Conservation (phyloP, 2,888 invertebrate species). For the Dicyrtomina minuta region DNA sequence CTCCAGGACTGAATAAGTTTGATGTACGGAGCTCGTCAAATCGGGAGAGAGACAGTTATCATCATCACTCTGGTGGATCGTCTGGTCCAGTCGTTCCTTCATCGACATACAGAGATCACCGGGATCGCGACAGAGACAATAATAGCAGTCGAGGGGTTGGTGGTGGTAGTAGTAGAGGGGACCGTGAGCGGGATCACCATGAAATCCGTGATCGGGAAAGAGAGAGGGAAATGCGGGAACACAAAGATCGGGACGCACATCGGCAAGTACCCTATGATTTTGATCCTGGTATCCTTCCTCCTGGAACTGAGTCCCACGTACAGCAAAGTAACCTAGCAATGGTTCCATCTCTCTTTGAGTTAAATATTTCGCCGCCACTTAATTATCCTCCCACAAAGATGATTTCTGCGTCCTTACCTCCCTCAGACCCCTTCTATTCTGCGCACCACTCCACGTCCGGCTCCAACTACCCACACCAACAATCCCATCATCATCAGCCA, state of each 20-base stretch:
- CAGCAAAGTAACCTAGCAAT: conserved; percentile 5
- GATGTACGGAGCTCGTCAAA: background rate
- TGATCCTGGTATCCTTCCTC: conserved; percentile 42
- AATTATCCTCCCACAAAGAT: conserved; percentile 16
- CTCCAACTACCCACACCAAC: background rate
- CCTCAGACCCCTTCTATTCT: conserved; percentile 1
- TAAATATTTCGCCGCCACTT: conserved; percentile 36
- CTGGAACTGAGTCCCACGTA: conserved; percentile 41
- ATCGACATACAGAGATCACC: background rate
- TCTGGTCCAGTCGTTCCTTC: background rate
- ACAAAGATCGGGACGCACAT: conserved; percentile 1
- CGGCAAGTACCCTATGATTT: conserved; percentile 33
- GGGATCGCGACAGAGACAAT: too few species aligned
- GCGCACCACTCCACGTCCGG: background rate
- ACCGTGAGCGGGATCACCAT: conserved; percentile 1
- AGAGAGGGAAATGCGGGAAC: background rate
- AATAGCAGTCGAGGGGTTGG: too few species aligned
- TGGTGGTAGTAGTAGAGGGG: background rate
- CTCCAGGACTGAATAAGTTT: conserved; percentile 2
- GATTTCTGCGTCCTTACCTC: conserved; percentile 1
- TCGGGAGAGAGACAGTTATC: background rate
- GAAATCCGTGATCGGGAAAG: background rate
- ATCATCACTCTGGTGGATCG: background rate
- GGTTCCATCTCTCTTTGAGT: conserved; percentile 44
- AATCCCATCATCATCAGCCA: conserved; percentile 1